Conservation (phyloP, 2,113 vertebrate genomes). For the Psilopsiagon aymara region DNA sequence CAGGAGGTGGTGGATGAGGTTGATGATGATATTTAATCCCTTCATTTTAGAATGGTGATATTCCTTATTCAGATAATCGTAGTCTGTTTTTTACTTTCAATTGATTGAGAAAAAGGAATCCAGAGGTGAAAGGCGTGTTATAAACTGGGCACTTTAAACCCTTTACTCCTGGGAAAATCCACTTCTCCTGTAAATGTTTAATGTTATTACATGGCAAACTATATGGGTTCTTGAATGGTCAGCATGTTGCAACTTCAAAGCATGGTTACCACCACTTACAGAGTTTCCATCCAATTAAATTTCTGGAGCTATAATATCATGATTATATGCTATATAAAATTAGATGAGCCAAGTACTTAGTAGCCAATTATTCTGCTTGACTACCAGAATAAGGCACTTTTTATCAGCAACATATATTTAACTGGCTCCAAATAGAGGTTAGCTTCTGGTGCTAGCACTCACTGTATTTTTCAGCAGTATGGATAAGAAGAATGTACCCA, state of each 20-base stretch:
- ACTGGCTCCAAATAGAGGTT: not conserved
- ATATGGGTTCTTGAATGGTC: not conserved
- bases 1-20: not conserved
- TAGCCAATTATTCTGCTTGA: constrained; percentile 7
- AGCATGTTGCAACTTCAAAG: not conserved
- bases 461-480: not conserved
- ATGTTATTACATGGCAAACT: not conserved
- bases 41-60: not conserved
- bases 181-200: not conserved
- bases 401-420: not conserved
- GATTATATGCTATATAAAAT: not conserved
- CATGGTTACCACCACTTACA: not conserved
- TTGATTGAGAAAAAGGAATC: not conserved
- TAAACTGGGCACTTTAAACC: not conserved
- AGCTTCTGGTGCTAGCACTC: not conserved
- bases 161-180: not conserved
- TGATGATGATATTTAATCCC: not conserved
- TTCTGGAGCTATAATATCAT: not conserved
- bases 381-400: not conserved
- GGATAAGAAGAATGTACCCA: not conserved
- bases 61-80: not conserved
- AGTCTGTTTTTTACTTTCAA: not conserved
- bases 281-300: not conserved
- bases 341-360: not conserved
- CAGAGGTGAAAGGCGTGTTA: not conserved